Percentiles rank a stretch among this genome's conserved stretches.
These are phyloP conservation scores for Agrotis clavis DNA, from an alignment of 2,888 invertebrate species.

Conservation along the genomic window DNA sequence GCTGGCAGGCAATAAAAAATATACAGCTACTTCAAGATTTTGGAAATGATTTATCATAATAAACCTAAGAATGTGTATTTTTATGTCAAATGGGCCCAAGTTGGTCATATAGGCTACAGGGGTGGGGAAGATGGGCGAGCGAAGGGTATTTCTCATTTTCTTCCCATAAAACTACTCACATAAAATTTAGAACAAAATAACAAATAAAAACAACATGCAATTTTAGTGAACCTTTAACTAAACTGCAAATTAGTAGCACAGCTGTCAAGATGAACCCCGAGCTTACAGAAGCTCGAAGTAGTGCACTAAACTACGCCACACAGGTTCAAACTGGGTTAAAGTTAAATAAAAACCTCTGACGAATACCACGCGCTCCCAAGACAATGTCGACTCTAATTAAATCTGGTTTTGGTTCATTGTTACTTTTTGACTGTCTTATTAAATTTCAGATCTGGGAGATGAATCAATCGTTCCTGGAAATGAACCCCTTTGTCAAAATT, in stretches of 20 bases:
- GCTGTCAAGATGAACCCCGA: neutral
- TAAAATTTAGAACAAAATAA: neutral
- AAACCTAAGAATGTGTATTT: too few species aligned
- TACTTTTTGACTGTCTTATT: constrained; percentile 70
- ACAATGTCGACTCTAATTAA: constrained; percentile 70
- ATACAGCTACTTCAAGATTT: too few species aligned
- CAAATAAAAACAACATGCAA: neutral
- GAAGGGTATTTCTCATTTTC: neutral
- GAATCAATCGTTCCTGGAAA: constrained; percentile 31
- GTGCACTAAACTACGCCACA: neutral
- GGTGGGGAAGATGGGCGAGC: too few species aligned
- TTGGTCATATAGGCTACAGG: too few species aligned
- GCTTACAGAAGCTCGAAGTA: too few species aligned
- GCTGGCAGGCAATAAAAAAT: too few species aligned
- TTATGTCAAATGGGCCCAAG: too few species aligned
- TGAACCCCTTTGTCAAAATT: constrained; percentile 22
- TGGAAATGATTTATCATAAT: too few species aligned
- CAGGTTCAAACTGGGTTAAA: neutral
- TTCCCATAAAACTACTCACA: neutral
- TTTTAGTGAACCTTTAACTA: neutral
- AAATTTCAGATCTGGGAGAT: constrained; percentile 52
- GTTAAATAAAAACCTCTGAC: neutral
- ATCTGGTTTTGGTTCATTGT: constrained; percentile 62
- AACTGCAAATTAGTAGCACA: neutral
- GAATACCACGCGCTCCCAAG: constrained; percentile 36